Evolutionary conservation across 2,113 vertebrate genomes (phyloP).

Genomic region (Ammospiza caudacuta): DNA sequence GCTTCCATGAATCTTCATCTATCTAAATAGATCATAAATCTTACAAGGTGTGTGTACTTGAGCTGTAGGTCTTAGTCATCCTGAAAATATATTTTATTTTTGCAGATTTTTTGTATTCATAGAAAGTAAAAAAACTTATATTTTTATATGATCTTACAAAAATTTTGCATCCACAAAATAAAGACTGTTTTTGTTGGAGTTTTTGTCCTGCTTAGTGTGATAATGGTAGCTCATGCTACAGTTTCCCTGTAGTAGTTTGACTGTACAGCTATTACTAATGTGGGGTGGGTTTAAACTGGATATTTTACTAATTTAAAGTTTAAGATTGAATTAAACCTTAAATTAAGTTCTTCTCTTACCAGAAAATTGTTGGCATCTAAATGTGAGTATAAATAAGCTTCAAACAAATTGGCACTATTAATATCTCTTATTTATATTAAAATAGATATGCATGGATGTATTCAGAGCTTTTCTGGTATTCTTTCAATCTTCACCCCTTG

Average conservation of each 20-base stretch:
- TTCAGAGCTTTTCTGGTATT: background rate
- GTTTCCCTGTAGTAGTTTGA: background rate
- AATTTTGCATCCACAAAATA: background rate
- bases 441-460: background rate
- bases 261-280: background rate
- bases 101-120: background rate
- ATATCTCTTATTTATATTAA: background rate
- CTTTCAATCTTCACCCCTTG: background rate
- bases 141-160: background rate
- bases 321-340: background rate
- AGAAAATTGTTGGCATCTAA: background rate
- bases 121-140: background rate
- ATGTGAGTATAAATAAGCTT: background rate
- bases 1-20: background rate
- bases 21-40: background rate
- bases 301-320: background rate
- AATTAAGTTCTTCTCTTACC: background rate
- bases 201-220: background rate
- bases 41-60: background rate
- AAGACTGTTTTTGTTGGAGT: fast-evolving
- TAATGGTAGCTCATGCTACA: background rate
- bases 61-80: background rate
- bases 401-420: background rate
- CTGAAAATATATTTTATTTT: background rate
- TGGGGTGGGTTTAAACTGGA: background rate